These are phyloP conservation scores for Carettochelys insculpta DNA, from an alignment of 2,113 vertebrate species.

Conservation along the genomic window DNA sequence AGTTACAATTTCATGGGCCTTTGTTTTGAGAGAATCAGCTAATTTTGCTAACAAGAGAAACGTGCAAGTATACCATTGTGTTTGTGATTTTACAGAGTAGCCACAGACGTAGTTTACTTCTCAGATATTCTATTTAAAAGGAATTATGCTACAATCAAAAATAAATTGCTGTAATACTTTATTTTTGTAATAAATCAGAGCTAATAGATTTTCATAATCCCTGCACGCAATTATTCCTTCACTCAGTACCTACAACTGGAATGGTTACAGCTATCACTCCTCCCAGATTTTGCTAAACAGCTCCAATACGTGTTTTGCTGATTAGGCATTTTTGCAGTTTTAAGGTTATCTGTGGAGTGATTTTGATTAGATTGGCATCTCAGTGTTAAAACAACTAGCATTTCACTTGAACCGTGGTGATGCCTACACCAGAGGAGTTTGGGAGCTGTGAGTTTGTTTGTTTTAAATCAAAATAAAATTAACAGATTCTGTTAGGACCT, in stretches of 20 bases:
- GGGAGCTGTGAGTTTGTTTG: not conserved
- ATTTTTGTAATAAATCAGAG: constrained; percentile 27
- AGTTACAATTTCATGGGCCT: not conserved
- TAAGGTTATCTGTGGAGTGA: constrained; percentile 19
- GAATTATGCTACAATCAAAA: not conserved
- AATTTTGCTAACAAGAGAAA: not conserved
- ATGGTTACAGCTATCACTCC: constrained; percentile 12
- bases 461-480: not conserved
- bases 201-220: not conserved
- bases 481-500: not conserved
- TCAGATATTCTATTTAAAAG: not conserved
- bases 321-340: constrained; percentile 44
- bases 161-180: not conserved
- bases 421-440: constrained; percentile 32
- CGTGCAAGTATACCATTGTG: fast-evolving
- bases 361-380: constrained; percentile 61
- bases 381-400: constrained; percentile 35
- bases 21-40: not conserved
- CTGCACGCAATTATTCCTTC: not conserved
- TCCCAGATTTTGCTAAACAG: constrained; percentile 47
- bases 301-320: constrained; percentile 40
- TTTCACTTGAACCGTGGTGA: constrained; percentile 23
- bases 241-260: not conserved
- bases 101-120: not conserved
- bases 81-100: not conserved